A percentile compares a stretch with the other conserved stretches of the same genome.
These are phyloP conservation scores for Leucania comma DNA, from an alignment of 2,888 invertebrate genomes.

Conservation along the genomic window DNA sequence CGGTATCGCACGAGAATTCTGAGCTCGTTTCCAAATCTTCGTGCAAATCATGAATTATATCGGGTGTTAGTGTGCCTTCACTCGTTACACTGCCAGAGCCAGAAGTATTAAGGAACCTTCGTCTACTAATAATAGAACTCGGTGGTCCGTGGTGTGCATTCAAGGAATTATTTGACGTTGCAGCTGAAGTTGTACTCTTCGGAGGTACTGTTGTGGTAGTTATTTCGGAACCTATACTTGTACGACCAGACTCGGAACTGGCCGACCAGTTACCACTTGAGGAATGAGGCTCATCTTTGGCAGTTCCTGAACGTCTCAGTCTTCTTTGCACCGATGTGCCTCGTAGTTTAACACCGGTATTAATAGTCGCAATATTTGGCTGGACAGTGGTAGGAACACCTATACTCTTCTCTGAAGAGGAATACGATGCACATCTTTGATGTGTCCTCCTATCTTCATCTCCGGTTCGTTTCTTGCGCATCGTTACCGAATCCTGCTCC, in stretches of 20 bases:
- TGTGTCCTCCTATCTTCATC: slow-evolving; percentile 93
- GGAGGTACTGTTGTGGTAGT: slow-evolving; percentile 93
- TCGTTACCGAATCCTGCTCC: slow-evolving; percentile 92
- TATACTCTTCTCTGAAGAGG: slow-evolving; percentile 94
- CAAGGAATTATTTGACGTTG: slow-evolving; percentile 93
- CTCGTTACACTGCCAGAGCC: slow-evolving; percentile 96
- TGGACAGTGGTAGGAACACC: slow-evolving; percentile 89
- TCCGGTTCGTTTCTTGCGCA: slow-evolving; percentile 91
- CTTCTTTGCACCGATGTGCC: slow-evolving; percentile 94
- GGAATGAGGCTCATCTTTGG: slow-evolving; percentile 96
- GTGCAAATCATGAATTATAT: slow-evolving; percentile 94
- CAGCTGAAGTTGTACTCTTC: slow-evolving; percentile 93
- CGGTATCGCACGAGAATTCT: slow-evolving; percentile 98
- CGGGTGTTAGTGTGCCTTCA: slow-evolving; percentile 96
- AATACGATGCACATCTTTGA: slow-evolving; percentile 95
- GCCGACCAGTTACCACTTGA: slow-evolving; percentile 99
- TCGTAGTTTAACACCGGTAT: slow-evolving; percentile 93
- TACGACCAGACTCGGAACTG: slow-evolving; percentile 96
- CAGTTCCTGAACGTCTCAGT: slow-evolving; percentile 92
- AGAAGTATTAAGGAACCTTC: slow-evolving; percentile 93
- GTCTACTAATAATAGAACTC: slow-evolving; percentile 93
- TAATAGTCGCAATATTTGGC: slow-evolving; percentile 89
- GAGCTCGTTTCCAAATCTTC: slow-evolving; percentile 97
- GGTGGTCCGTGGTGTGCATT: slow-evolving; percentile 92
- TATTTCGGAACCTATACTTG: slow-evolving; percentile 96